phyloP scores from a whole-genome alignment of 2,888 invertebrate species.

The Leptogaster cylindrica region DNA sequence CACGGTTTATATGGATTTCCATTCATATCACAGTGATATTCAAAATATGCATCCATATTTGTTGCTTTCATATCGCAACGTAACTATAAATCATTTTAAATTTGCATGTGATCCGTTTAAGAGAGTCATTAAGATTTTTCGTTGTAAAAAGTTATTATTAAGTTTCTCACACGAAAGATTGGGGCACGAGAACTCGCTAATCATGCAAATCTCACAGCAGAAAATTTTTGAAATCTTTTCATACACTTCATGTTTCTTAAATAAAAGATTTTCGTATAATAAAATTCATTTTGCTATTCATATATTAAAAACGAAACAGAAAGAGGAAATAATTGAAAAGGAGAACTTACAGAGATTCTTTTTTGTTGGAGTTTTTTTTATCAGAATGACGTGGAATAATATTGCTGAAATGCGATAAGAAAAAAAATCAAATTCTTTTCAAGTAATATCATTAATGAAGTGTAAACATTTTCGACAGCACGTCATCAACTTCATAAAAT shows the following conservation, averaged over 20 bases:
- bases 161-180: slow-evolving; percentile 44
- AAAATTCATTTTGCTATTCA: slow-evolving; percentile 38
- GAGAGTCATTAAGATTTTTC: slow-evolving; percentile 32
- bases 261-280: too few relatives aligned
- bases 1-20: too few relatives aligned
- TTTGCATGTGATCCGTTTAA: slow-evolving; percentile 16
- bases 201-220: slow-evolving; percentile 44
- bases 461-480: slow-evolving; percentile 44
- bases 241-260: too few relatives aligned
- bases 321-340: slow-evolving; percentile 9
- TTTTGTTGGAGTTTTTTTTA: slow-evolving; percentile 19
- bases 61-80: not conserved
- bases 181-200: slow-evolving; percentile 45
- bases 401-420: slow-evolving; percentile 29
- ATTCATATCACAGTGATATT: slow-evolving; percentile 27
- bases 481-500: slow-evolving; percentile 21
- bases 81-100: slow-evolving; percentile 28
- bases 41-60: slow-evolving; percentile 14
- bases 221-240: slow-evolving; percentile 26
- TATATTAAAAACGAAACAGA: too few relatives aligned
- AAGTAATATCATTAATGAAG: slow-evolving; percentile 41
- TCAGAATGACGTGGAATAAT: slow-evolving; percentile 31
- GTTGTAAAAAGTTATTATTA: slow-evolving; percentile 16
- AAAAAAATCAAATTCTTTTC: slow-evolving; percentile 38
- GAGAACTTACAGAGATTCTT: not conserved